Evolutionary conservation across 2,888 invertebrate species (phyloP).

Genomic region (Synanthedon formicaeformis): DNA sequence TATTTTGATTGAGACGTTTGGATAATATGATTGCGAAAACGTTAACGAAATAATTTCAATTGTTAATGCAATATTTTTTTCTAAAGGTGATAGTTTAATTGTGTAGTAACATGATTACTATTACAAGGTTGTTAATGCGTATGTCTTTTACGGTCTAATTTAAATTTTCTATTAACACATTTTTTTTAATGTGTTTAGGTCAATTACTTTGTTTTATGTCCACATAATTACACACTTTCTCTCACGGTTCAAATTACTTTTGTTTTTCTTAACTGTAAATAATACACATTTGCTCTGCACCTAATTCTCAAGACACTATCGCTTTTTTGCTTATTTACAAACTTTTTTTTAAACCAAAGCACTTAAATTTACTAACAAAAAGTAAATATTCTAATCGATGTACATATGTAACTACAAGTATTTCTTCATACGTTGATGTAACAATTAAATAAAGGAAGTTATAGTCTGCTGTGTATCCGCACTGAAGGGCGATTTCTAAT

Average conservation of each 20-base stretch:
- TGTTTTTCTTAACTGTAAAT: slow-evolving; percentile 30
- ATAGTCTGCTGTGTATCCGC: slow-evolving; percentile 19
- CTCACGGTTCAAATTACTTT: slow-evolving; percentile 39
- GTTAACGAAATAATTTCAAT: slow-evolving; percentile 4
- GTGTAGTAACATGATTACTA: not conserved
- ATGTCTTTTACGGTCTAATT: not conserved
- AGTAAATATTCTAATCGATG: too few species aligned
- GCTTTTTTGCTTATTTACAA: not conserved
- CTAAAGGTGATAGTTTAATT: not conserved
- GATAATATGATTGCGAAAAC: slow-evolving; percentile 5
- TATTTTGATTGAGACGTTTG: slow-evolving; percentile 13
- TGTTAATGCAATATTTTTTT: not conserved
- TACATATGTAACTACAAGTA: too few species aligned
- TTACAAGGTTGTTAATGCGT: not conserved
- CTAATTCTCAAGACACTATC: not conserved
- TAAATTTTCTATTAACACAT: not conserved
- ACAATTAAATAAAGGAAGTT: slow-evolving; percentile 16
- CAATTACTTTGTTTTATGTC: slow-evolving; percentile 1
- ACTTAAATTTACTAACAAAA: too few species aligned
- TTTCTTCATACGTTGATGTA: slow-evolving; percentile 7
- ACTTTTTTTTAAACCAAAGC: too few species aligned
- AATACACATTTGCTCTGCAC: not conserved
- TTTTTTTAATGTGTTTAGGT: slow-evolving; percentile 1
- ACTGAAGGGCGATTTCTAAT: slow-evolving; percentile 1
- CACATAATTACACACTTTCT: slow-evolving; percentile 12